A percentile compares a stretch with the other conserved stretches of the same genome.
Evolutionary conservation across 2,888 invertebrate genomes (phyloP).

Genomic region (Strigamia crassipes): DNA sequence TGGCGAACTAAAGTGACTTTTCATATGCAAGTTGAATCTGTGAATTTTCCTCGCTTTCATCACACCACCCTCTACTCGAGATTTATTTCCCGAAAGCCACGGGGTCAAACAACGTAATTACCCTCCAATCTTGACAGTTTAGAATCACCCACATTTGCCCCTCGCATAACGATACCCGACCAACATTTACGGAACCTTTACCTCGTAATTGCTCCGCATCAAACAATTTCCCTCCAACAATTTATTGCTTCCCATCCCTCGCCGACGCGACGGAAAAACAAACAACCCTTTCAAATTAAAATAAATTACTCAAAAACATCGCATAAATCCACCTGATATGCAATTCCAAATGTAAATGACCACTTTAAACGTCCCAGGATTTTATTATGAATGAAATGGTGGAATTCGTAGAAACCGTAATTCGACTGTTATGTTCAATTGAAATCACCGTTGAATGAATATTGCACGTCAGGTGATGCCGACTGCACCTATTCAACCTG

Average conservation of each 20-base stretch:
- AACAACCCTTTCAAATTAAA: slow-evolving; percentile 12
- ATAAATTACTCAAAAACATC: not conserved
- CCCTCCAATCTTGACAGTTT: slow-evolving; percentile 17
- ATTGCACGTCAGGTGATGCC: not conserved
- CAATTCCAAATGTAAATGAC: not conserved
- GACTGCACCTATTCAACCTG: slow-evolving; percentile 14
- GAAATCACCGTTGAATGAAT: not conserved
- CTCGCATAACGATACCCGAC: not conserved
- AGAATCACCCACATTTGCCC: not conserved
- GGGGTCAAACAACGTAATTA: slow-evolving; percentile 17
- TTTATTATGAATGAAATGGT: not conserved
- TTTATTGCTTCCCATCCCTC: not conserved
- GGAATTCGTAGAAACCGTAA: not conserved
- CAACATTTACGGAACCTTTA: not conserved
- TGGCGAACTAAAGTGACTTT: not conserved
- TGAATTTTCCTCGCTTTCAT: slow-evolving; percentile 23
- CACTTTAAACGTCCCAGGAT: not conserved
- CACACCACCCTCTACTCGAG: slow-evolving; percentile 21
- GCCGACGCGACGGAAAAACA: not conserved
- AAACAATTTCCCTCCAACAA: not conserved
- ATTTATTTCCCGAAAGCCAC: not conserved
- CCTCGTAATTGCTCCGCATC: not conserved
- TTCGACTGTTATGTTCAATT: not conserved
- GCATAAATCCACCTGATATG: not conserved
- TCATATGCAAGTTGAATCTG: slow-evolving; percentile 26